Base-by-base conservation (phyloP, 2,113 vertebrate species). In the Bufo bufo region DNA sequence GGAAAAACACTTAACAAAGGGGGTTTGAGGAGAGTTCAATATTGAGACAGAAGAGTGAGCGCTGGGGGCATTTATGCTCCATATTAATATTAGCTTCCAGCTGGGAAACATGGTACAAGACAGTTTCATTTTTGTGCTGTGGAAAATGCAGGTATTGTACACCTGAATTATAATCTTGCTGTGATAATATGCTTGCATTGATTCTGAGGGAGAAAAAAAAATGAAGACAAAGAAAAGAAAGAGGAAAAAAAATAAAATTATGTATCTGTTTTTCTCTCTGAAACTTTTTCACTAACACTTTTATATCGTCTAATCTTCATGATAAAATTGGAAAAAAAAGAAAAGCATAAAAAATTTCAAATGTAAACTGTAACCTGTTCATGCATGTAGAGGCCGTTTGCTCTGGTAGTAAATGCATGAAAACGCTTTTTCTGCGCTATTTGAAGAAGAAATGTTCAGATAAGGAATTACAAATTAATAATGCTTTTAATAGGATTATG, bases 81-180 rank as follows among this genome's bases (percentile, higher is more conserved):
- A 84, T 92, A 91, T 93, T 92, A 93, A 89, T 91, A 92, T 93
- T 92, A 93, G 93, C 90, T 90, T 86, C 95, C 94, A 90, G 93
- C 94, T 92, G 95, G 90, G 94, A 93, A 90, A 90, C 91, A 89
- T 89, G 90, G 90, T 90, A 90, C 92, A 93, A 89, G 85, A 91
- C 88, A 82, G 87, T 93, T 89, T 91, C 91, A 91, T 91, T 90
- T 92, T 91, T 91, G 91, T 87, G 72, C 1, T 45, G 88, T 1
- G 90, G 85, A 89, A 92, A 94, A 93, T 89, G 90, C 92, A 94
- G 93, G 94, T 93, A 94, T 94, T 95, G 93, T 95, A 93, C 91
- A 93, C 92, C 95, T 92, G 94, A 94, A 93, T 96, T 94, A 94
- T 92, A 92, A 94, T 90, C 95, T 94, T 92, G 93, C 95, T 96